phyloP scores from a whole-genome alignment of 2,113 vertebrate species.

The Muntiacus reevesi region DNA sequence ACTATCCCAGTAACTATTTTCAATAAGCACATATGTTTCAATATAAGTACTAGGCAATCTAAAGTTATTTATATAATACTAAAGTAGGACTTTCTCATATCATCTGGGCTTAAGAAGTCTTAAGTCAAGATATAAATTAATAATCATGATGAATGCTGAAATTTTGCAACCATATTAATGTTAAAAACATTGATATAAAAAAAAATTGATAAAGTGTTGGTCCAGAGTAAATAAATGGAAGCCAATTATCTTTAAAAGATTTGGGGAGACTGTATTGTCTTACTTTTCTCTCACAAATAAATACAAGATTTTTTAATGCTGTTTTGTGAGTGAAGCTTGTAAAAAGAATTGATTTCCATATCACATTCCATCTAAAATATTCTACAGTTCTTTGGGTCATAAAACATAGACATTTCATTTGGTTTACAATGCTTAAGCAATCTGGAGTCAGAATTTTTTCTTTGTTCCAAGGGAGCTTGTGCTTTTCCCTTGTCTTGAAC shows the following conservation, averaged over 20 bases:
- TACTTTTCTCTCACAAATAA: constrained; percentile 9
- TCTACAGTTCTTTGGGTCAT: background rate
- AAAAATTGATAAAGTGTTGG: constrained; percentile 18
- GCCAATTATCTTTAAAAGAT: constrained; percentile 18
- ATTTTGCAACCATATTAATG: background rate
- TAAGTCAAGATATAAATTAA: constrained; percentile 22
- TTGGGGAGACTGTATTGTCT: background rate
- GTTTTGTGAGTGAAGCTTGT: background rate
- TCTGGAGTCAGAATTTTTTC: background rate
- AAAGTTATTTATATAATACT: background rate
- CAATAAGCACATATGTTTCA: background rate
- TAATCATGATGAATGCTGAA: constrained; percentile 2
- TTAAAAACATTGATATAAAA: constrained; percentile 8
- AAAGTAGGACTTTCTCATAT: background rate
- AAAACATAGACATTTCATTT: background rate
- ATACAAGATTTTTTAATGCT: background rate
- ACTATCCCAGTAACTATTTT: background rate
- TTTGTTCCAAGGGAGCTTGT: background rate
- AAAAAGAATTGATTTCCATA: constrained; percentile 41
- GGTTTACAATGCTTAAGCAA: constrained; percentile 14
- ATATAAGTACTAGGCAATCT: background rate
- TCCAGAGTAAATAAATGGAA: background rate
- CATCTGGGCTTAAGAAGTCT: background rate
- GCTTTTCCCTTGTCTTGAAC: constrained; percentile 15
- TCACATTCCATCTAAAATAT: constrained; percentile 33